Evolutionary conservation across 2,113 vertebrate species (phyloP).

Genomic region (Etia nguti): DNA sequence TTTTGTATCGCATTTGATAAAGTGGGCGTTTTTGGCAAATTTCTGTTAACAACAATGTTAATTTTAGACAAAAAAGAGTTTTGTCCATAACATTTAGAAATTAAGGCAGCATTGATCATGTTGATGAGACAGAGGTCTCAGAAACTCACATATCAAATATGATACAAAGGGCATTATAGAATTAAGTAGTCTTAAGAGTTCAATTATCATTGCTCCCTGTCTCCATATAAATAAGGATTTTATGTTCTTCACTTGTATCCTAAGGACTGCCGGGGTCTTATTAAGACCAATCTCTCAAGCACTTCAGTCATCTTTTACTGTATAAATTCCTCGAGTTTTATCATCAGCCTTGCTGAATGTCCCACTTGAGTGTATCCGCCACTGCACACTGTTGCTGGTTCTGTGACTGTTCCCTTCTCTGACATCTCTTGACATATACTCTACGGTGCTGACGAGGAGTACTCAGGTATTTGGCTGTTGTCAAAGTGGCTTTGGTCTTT

Average conservation of each 20-base stretch:
- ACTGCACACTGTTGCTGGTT: background rate
- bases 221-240: conserved; percentile 15
- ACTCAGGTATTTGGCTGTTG: background rate
- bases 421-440: background rate
- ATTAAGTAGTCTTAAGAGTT: no score
- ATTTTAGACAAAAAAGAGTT: no score
- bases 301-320: background rate
- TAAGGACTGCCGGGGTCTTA: background rate
- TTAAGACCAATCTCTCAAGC: background rate
- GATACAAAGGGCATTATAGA: no score
- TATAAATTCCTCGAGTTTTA: background rate
- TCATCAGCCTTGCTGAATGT: background rate
- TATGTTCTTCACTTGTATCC: background rate
- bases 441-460: background rate
- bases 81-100: no score
- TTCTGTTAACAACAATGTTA: no score
- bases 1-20: no score
- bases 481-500: background rate
- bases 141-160: no score
- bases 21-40: no score
- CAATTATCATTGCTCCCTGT: background rate
- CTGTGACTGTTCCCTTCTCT: background rate
- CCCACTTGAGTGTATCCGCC: background rate
- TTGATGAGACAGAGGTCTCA: no score
- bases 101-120: no score